phyloP scores from a whole-genome alignment of 2,113 vertebrate genomes.

The Plecotus auritus region DNA sequence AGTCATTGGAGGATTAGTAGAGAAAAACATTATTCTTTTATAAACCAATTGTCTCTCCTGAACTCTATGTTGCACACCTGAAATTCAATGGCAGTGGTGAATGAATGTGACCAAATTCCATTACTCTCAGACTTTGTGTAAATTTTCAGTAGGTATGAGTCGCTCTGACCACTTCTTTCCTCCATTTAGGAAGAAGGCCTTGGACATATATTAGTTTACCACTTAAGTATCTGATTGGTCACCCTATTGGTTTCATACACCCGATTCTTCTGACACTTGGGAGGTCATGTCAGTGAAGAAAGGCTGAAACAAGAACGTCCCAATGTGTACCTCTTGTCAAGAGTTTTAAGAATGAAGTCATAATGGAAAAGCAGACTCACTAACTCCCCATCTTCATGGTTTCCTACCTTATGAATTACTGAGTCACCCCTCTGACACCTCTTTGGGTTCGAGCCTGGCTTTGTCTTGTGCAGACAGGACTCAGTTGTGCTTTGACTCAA shows the following conservation, averaged over 20 bases:
- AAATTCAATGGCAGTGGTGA: neutral
- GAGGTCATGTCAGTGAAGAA: neutral
- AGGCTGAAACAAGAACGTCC: neutral
- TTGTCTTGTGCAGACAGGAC: neutral
- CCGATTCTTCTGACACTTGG: neutral
- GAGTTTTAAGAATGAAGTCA: neutral
- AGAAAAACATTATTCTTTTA: neutral
- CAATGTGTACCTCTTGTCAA: neutral
- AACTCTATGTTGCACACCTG: neutral
- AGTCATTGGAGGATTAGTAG: neutral
- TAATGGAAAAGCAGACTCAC: neutral
- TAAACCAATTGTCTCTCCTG: neutral
- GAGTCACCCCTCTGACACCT: neutral
- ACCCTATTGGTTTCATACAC: neutral
- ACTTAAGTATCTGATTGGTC: neutral
- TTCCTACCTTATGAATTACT: neutral
- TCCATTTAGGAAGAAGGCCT: neutral
- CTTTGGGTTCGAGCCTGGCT: neutral
- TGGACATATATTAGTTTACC: neutral
- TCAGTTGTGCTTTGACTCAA: neutral
- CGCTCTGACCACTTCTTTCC: neutral
- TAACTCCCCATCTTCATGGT: neutral
- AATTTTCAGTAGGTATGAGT: neutral
- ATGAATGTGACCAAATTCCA: neutral
- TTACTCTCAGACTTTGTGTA: neutral